Percentiles rank a stretch among this genome's conserved stretches.
These are phyloP conservation scores for Latrodectus hesperus DNA, from an alignment of 2,888 invertebrate species.

Conservation along the genomic window DNA sequence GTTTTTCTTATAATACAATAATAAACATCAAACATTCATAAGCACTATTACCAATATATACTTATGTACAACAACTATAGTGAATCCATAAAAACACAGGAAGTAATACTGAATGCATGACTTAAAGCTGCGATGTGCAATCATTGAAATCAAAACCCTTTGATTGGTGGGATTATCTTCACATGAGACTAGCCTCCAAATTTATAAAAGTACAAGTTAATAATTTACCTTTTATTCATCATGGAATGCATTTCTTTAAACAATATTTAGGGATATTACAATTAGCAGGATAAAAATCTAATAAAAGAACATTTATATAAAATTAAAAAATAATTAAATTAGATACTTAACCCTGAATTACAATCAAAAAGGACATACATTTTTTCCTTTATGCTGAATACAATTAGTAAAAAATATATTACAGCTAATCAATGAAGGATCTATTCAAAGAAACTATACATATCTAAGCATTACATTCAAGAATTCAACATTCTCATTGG, in stretches of 20 bases:
- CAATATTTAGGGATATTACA: too few relatives aligned
- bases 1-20: not conserved
- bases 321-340: too few relatives aligned
- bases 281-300: too few relatives aligned
- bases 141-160: constrained; percentile 27
- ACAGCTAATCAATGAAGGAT: too few relatives aligned
- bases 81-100: constrained; percentile 3
- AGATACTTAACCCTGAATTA: too few relatives aligned
- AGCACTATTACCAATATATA: constrained; percentile 8
- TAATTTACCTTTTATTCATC: constrained; percentile 24
- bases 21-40: constrained; percentile 1
- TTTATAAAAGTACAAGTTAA: constrained; percentile 7
- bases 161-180: constrained; percentile 36
- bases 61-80: constrained; percentile 36
- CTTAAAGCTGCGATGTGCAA: constrained; percentile 38
- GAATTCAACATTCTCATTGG: too few relatives aligned
- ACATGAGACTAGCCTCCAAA: constrained; percentile 40
- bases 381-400: too few relatives aligned
- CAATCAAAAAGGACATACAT: too few relatives aligned
- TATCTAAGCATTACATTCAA: too few relatives aligned
- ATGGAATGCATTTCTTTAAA: constrained; percentile 30
- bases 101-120: constrained; percentile 60
- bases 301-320: too few relatives aligned
- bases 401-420: too few relatives aligned
- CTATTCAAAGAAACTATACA: too few relatives aligned